Base-by-base conservation (phyloP, 1,140 invertebrate species). In the Saccostrea echinata region DNA sequence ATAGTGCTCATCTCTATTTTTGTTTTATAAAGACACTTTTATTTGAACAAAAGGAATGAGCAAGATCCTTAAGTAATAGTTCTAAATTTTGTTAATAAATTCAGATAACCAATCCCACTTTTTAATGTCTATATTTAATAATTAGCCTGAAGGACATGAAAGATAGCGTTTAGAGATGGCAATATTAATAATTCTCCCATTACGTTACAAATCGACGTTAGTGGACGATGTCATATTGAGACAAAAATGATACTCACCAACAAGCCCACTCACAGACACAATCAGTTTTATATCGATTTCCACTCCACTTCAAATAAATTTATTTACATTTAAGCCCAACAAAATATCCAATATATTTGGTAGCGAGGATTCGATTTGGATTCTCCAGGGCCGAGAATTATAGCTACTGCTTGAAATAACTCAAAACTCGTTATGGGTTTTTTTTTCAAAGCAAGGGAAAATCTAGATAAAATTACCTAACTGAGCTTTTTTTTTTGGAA, bases 281-380 rank as follows among this genome's bases (percentile, higher is more conserved):
- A 33, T 76, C 16, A 76, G 68, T 30, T 76, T 76, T 76, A 30
- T 76, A 76, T 76, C 30, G 68, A 76, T 76, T 76, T 76, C 68
- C 27, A 76, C 27, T 76, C 27, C 68, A 76, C 24, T 76, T 76
- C 68, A 76, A 76, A 76, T 76, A 76, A 76, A 76, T 76, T 76
- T 76, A 76, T 76, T 76, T 76, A 76, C 68, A 76, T 76, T 76
- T 76, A 76, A 76, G 27, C 68, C 24, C 68, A 76, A 24, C 13
- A 76, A 33, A 30, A 76, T 76, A 76, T 12, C 68, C 27, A 76
- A 30, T 24, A 76, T 76, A 76, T 33, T 76, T 76, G 68, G 68
- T 27, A 76, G 13, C 27, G 12, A 76, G 27, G 30, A 76, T 76
- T 76, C 68, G 68, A 76, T 76, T 76, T 30, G 68, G 68, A 30